A percentile compares a stretch with the other conserved stretches of the same genome.
Evolutionary conservation across 2,888 invertebrate species (phyloP).

Genomic region (Philopedon plagiatum): DNA sequence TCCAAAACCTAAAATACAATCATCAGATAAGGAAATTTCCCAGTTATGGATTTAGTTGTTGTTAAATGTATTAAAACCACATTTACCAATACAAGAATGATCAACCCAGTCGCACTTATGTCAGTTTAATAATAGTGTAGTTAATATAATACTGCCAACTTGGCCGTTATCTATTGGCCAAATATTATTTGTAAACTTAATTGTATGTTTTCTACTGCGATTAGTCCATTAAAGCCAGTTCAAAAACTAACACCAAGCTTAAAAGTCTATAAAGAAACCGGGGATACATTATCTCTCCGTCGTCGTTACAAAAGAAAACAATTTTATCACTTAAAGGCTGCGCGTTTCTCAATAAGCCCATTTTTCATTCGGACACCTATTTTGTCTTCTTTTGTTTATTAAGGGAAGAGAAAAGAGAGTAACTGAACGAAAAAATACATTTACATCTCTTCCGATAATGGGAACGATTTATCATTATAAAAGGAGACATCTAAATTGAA

Average conservation of each 20-base stretch:
- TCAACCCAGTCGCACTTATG: too few species aligned
- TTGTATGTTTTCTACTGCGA: too few species aligned
- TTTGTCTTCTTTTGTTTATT: slow-evolving; percentile 17
- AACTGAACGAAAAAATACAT: background rate
- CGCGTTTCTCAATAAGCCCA: background rate
- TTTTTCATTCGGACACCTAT: slow-evolving; percentile 1
- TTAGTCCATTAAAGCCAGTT: too few species aligned
- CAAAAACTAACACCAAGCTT: background rate
- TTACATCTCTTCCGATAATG: background rate
- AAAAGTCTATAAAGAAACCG: background rate
- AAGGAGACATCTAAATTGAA: slow-evolving; percentile 1
- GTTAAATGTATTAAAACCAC: too few species aligned
- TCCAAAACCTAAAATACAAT: too few species aligned
- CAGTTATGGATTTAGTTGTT: too few species aligned
- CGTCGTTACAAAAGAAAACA: background rate
- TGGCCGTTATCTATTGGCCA: background rate
- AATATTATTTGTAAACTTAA: too few species aligned
- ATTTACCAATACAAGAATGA: too few species aligned
- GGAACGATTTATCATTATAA: background rate
- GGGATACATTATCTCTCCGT: background rate
- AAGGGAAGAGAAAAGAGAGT: background rate
- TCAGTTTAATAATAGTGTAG: too few species aligned
- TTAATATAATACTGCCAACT: too few species aligned
- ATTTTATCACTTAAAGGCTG: background rate
- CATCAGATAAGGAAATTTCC: too few species aligned